A percentile compares a stretch with the other conserved stretches of the same genome.
Conservation (phyloP, 2,797 vertebrate genomes). For the Salarias fasciatus region DNA sequence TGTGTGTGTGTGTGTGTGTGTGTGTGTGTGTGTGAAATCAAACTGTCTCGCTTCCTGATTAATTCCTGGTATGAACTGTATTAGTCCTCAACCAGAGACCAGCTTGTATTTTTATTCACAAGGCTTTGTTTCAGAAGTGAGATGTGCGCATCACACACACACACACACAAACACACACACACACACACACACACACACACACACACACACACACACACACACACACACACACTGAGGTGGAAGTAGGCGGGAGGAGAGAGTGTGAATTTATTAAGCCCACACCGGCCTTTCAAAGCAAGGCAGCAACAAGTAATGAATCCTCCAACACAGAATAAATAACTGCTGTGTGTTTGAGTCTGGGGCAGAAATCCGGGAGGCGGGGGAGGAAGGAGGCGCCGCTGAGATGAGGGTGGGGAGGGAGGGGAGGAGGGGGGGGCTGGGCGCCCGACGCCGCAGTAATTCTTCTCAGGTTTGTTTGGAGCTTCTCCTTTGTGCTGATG, state of each 20-base stretch:
- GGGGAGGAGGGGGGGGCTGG: slow-evolving; percentile 41
- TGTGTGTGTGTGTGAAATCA: slow-evolving; percentile 18
- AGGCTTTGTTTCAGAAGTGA: no score
- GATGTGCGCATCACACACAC: no score
- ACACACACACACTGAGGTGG: slow-evolving; percentile 22
- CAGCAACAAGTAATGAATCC: slow-evolving; percentile 70
- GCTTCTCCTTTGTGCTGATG: slow-evolving; percentile 6
- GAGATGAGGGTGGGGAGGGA: slow-evolving; percentile 27
- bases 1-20: slow-evolving; percentile 5
- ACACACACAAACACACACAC: no score
- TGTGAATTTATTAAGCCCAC: slow-evolving; percentile 71
- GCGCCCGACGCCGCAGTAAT: slow-evolving; percentile 50
- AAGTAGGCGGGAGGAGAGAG: slow-evolving; percentile 52
- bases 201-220: slow-evolving; percentile 8
- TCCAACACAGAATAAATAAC: slow-evolving; percentile 65
- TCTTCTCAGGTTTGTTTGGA: slow-evolving; percentile 49
- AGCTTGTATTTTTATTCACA: no score
- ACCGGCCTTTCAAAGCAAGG: slow-evolving; percentile 54
- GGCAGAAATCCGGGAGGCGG: slow-evolving; percentile 47
- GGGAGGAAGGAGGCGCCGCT: slow-evolving; percentile 36
- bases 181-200: slow-evolving; percentile 3
- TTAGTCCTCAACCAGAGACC: no score
- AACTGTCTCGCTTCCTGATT: no score
- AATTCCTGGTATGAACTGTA: no score
- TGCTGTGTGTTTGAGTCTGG: slow-evolving; percentile 53